Conservation (phyloP, 2,113 vertebrate species). For the Phalacrocorax carbo region DNA sequence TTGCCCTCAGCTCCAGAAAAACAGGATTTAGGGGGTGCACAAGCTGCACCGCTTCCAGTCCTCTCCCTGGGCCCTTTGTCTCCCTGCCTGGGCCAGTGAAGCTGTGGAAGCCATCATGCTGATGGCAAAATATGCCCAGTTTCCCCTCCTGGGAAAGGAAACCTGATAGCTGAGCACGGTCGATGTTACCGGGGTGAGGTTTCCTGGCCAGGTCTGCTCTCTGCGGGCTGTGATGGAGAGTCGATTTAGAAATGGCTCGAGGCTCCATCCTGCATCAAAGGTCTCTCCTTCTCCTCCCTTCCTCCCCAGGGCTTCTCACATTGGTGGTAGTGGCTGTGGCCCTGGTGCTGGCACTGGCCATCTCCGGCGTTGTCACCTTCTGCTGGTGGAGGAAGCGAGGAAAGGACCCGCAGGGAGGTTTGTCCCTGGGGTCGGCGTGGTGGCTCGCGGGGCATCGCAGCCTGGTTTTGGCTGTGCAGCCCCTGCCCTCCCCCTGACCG, state of each 20-base stretch:
- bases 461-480: neutral
- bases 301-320: neutral
- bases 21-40: neutral
- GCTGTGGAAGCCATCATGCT: accelerated
- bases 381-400: accelerated
- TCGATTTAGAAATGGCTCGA: accelerated
- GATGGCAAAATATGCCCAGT: accelerated
- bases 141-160: neutral
- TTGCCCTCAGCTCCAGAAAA: too few relatives aligned
- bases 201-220: neutral
- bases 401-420: neutral
- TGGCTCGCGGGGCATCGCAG: accelerated
- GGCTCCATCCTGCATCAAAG: accelerated
- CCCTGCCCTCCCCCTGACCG: neutral
- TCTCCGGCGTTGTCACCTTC: accelerated
- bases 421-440: accelerated
- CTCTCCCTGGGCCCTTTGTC: accelerated
- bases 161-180: accelerated
- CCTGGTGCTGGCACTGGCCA: neutral
- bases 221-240: accelerated
- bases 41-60: accelerated
- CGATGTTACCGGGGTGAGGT: neutral
- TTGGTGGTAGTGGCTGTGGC: accelerated
- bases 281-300: neutral
- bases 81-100: too few relatives aligned